Base-by-base conservation (phyloP, 1,140 invertebrate genomes). In the Elysia chlorotica region DNA sequence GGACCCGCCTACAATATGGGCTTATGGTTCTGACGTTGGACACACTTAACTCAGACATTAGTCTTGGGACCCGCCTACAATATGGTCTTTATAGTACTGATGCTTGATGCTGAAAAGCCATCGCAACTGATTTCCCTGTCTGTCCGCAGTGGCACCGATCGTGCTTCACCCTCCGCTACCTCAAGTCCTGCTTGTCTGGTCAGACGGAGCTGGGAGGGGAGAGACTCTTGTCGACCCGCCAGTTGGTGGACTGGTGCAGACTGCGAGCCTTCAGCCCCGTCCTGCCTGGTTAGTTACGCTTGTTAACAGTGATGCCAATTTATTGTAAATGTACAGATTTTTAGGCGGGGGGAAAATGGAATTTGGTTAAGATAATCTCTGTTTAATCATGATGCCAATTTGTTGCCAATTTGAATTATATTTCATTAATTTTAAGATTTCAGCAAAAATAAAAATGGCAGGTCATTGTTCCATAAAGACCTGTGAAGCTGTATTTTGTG, bases 131-230 rank as follows among this genome's bases (percentile, higher is more conserved):
- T n/a, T n/a, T n/a, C 10, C 10, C 10, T 59, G 56, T 19, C 30
- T 57, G 21, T 57, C 36, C 21, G 2, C 33, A 67, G 65, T 67
- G 65, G 65, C 65, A 67, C 30, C 53, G 65, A 54, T 38, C 65
- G 2, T 67, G 65, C 23, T 67, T 67, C 25, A n/a, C 56, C 19
- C 31, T 37, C 30, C 53, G 36, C 6, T 67, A 67, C 23, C 48
- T 67, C 10, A 48, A 54, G 48, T 19, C 2, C 31, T 33, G 38
- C 14, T 28, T 67, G 19, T 28, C 21, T n/a, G 35, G 5, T 3
- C 10, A 4, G 14, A 54, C 14, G 19, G 2, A 31, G 1, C 56
- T 67, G 19, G 35, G 48, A 31, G 65, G 65, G 2, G 65, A 67
- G 30, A 14, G 23, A 30, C 36, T 67, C 4, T 54, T 53, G 65